Evolutionary conservation across 2,888 invertebrate genomes (phyloP).

Genomic region (Hirtodrosophila confusa): DNA sequence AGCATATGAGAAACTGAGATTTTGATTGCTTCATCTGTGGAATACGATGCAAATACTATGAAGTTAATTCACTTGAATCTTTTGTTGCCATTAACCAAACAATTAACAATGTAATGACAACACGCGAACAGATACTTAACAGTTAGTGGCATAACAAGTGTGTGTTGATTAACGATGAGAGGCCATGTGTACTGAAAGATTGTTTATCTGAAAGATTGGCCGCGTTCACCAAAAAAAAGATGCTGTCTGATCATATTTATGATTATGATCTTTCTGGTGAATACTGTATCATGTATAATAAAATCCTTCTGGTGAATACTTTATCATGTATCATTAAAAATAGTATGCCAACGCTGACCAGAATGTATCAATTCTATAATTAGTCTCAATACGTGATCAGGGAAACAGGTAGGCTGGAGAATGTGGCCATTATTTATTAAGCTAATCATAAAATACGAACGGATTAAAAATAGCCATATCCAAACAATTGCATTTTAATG

Average conservation of each 20-base stretch:
- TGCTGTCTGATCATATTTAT: background rate
- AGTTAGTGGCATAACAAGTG: constrained; percentile 22
- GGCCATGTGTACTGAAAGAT: constrained; percentile 5
- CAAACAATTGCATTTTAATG: constrained; percentile 27
- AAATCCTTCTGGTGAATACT: too few relatives aligned
- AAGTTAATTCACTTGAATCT: constrained; percentile 19
- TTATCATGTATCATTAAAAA: too few relatives aligned
- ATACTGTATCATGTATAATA: too few relatives aligned
- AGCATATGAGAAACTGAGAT: background rate
- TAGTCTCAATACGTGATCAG: too few relatives aligned
- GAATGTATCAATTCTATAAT: too few relatives aligned
- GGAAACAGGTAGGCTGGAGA: too few relatives aligned
- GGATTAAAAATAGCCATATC: constrained; percentile 33
- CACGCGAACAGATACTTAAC: constrained; percentile 21
- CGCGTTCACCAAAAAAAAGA: background rate
- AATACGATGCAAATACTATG: constrained; percentile 15
- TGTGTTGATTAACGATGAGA: constrained; percentile 18
- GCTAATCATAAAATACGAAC: too few relatives aligned
- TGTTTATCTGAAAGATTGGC: background rate
- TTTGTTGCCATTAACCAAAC: background rate
- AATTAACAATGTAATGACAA: constrained; percentile 9
- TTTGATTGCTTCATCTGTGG: constrained; percentile 19
- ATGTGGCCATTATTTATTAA: too few relatives aligned
- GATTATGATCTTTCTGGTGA: too few relatives aligned
- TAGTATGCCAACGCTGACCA: too few relatives aligned